Conservation (phyloP, 2,113 vertebrate genomes). For the Corapipo altera region DNA sequence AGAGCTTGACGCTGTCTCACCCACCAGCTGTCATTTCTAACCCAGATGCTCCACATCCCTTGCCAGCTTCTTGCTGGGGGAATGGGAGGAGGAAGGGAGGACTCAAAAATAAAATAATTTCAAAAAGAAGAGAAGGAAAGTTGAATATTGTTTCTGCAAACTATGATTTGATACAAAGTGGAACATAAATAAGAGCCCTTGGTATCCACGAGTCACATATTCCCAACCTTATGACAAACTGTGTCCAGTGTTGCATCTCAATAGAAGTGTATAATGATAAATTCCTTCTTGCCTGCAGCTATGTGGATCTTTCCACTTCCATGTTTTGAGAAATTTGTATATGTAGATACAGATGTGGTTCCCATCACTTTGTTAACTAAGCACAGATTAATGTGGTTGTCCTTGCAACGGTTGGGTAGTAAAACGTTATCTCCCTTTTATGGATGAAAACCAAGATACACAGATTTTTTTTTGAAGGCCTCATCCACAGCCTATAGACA, state of each 20-base stretch:
- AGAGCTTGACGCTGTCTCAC: not conserved
- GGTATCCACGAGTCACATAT: not conserved
- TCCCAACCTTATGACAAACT: not conserved
- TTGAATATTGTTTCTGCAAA: not conserved
- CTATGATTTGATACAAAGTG: not conserved
- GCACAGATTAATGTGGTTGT: not conserved
- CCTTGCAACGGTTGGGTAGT: not conserved
- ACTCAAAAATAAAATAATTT: not conserved
- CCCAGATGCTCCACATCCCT: slow-evolving; percentile 1
- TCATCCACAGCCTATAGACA: not conserved
- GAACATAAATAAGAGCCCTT: not conserved
- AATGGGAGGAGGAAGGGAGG: not conserved
- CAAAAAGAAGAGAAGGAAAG: not conserved
- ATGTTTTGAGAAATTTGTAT: not conserved
- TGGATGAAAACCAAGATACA: not conserved
- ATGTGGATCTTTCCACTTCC: not conserved
- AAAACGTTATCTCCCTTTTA: not conserved
- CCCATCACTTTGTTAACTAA: not conserved
- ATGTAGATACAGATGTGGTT: not conserved
- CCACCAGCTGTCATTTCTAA: slow-evolving; percentile 7
- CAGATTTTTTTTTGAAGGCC: not conserved
- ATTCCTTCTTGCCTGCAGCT: not conserved
- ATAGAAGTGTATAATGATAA: not conserved
- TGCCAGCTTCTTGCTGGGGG: not conserved
- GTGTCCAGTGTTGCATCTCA: not conserved